Evolutionary conservation across 1,140 invertebrate species (phyloP).

Genomic region (Drosophila dunni): DNA sequence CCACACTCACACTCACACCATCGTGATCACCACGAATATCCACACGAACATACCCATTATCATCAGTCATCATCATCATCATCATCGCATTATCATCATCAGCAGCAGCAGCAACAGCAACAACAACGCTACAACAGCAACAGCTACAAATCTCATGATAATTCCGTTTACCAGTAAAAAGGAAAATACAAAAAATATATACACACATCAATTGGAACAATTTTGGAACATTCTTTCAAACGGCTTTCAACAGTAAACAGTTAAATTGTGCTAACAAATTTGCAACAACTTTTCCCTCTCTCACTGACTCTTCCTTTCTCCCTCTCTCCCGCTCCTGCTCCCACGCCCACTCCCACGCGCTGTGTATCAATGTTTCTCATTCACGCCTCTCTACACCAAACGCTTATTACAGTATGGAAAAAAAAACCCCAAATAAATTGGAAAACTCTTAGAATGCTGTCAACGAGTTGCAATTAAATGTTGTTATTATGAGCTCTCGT

Average conservation of each 20-base stretch:
- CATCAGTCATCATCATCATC: constrained; percentile 41
- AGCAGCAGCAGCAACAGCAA: constrained; percentile 61
- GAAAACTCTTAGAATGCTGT: constrained; percentile 48
- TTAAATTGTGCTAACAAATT: constrained; percentile 78
- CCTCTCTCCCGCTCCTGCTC: not conserved
- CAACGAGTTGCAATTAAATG: constrained; percentile 49
- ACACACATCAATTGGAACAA: constrained; percentile 55
- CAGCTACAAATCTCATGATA: constrained; percentile 82
- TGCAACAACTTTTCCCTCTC: constrained; percentile 35
- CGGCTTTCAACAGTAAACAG: constrained; percentile 75
- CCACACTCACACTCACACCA: constrained; percentile 21
- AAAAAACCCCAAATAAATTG: constrained; percentile 43
- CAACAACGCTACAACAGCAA: constrained; percentile 72
- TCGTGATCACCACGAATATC: constrained; percentile 34
- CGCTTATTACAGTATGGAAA: constrained; percentile 45
- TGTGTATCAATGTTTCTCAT: constrained; percentile 31
- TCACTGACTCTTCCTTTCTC: constrained; percentile 19
- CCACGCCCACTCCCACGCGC: not conserved
- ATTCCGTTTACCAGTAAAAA: constrained; percentile 84
- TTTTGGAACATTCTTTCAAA: constrained; percentile 73
- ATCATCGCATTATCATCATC: constrained; percentile 54
- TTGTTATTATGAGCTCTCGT: constrained; percentile 52
- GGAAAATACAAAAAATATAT: constrained; percentile 33
- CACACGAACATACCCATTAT: constrained; percentile 40
- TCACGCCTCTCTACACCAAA: constrained; percentile 67